Percentiles rank a stretch among this genome's conserved stretches.
phyloP scores from a whole-genome alignment of 2,888 invertebrate species.

The Syrista parreyssii region DNA sequence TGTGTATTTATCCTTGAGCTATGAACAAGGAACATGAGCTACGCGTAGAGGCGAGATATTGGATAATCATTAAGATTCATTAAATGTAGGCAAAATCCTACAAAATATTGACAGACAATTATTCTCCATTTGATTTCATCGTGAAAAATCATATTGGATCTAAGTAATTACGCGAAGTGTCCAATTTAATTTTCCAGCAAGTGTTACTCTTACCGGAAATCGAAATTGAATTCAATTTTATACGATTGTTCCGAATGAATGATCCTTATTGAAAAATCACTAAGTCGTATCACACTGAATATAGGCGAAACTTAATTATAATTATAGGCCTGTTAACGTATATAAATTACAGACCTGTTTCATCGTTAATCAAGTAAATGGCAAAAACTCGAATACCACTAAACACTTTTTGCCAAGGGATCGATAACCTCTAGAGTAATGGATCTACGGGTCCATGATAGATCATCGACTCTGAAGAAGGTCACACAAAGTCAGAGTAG shows the following conservation, averaged over 20 bases:
- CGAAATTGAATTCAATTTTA: no score
- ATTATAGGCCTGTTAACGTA: no score
- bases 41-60: not conserved
- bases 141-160: not conserved
- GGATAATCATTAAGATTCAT: not conserved
- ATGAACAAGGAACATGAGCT: not conserved
- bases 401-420: not conserved
- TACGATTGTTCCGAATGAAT: no score
- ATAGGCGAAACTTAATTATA: not conserved
- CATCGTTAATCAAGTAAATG: not conserved
- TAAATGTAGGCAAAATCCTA: not conserved
- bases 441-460: not conserved
- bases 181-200: not conserved
- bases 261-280: not conserved
- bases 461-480: not conserved
- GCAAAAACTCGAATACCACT: not conserved
- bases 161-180: not conserved
- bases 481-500: not conserved
- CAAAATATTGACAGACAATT: not conserved
- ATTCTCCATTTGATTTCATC: not conserved
- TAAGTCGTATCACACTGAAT: not conserved
- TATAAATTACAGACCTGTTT: not conserved
- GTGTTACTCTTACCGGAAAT: not conserved
- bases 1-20: not conserved
- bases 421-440: not conserved